These are phyloP conservation scores for Achroia grisella DNA, from an alignment of 1,140 invertebrate species.

Conservation along the genomic window DNA sequence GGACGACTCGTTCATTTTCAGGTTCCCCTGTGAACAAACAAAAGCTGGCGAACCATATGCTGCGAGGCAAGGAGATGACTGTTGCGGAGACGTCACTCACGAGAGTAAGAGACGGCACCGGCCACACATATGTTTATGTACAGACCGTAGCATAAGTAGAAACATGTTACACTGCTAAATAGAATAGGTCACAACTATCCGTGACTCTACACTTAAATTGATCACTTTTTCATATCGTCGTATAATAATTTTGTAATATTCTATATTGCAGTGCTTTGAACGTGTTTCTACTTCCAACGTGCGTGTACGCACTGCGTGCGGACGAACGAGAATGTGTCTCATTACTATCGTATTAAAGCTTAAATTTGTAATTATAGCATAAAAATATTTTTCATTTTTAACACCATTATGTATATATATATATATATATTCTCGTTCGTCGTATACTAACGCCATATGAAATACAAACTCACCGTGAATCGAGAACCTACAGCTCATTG, in stretches of 20 bases:
- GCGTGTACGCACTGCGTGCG: not conserved
- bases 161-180: too few relatives aligned
- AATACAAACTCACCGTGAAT: not conserved
- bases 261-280: too few relatives aligned
- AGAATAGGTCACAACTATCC: too few relatives aligned
- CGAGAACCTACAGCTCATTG: slow-evolving; percentile 1
- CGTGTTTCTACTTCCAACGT: too few relatives aligned
- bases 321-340: not conserved
- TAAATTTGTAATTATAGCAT: not conserved
- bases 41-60: slow-evolving; percentile 82
- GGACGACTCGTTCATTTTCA: slow-evolving; percentile 54
- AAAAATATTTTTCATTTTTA: not conserved
- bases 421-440: not conserved
- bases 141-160: slow-evolving; percentile 34
- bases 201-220: too few relatives aligned
- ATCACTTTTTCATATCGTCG: too few relatives aligned
- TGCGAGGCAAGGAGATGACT: slow-evolving; percentile 77
- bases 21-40: slow-evolving; percentile 85
- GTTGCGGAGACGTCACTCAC: slow-evolving; percentile 85
- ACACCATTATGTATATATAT: not conserved
- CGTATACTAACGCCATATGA: not conserved
- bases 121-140: slow-evolving; percentile 15
- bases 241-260: too few relatives aligned
- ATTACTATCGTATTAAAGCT: not conserved
- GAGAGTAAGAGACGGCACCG: slow-evolving; percentile 73